phyloP scores from a whole-genome alignment of 2,113 vertebrate species.

The Xiphophorus couchianus region DNA sequence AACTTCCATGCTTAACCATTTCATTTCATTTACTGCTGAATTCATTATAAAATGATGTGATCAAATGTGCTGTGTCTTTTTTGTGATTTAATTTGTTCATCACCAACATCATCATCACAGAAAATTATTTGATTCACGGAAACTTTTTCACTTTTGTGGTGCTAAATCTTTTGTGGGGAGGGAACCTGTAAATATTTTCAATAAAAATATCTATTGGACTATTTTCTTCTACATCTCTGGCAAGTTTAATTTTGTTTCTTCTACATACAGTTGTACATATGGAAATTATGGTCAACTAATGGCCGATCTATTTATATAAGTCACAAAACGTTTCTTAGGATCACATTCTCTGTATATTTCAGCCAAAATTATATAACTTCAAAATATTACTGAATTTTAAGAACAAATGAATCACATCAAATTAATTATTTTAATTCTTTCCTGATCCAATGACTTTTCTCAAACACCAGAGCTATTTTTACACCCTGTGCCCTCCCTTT shows the following conservation, averaged over 20 bases:
- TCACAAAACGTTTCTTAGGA: background rate
- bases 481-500: constrained; percentile 6
- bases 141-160: constrained; percentile 66
- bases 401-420: constrained; percentile 11
- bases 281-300: background rate
- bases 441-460: constrained; percentile 60
- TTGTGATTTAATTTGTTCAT: constrained; percentile 51
- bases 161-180: constrained; percentile 56
- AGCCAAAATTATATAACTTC: background rate
- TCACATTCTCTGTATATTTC: background rate
- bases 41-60: constrained; percentile 70
- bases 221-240: constrained; percentile 58
- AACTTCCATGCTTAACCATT: constrained; percentile 43
- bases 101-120: constrained; percentile 42
- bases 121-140: constrained; percentile 52
- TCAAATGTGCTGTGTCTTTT: constrained; percentile 59
- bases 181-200: constrained; percentile 80
- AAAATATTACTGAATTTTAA: background rate
- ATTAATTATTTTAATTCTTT: constrained; percentile 48
- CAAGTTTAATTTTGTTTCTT: constrained; percentile 53
- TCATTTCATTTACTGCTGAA: constrained; percentile 62
- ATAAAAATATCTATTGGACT: constrained; percentile 76
- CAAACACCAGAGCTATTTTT: constrained; percentile 74
- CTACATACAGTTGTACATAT: constrained; percentile 1
- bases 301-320: background rate